Percentiles rank a stretch among this genome's conserved stretches.
These are phyloP conservation scores for Patella caerulea DNA, from an alignment of 2,888 invertebrate genomes.

Conservation along the genomic window DNA sequence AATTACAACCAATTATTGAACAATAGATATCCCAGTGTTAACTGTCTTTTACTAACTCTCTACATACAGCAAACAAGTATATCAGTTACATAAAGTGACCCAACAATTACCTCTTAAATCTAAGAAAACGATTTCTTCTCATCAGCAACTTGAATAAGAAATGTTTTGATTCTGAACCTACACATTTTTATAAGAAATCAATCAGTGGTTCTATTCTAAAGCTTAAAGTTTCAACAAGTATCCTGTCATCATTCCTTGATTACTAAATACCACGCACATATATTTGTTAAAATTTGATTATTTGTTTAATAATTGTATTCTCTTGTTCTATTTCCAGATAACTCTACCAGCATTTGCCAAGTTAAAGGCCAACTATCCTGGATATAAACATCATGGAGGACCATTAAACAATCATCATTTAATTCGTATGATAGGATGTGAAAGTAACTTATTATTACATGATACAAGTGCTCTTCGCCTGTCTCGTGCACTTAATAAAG, in stretches of 20 bases:
- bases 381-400: slow-evolving; percentile 65
- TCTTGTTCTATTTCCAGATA: slow-evolving; percentile 47
- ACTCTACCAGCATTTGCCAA: slow-evolving; percentile 62
- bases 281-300: not conserved
- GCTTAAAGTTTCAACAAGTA: too few species aligned
- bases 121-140: too few species aligned
- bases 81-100: too few species aligned
- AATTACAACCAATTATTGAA: not conserved
- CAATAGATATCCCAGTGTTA: not conserved
- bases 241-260: too few species aligned
- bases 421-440: slow-evolving; percentile 48
- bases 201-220: too few species aligned
- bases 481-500: slow-evolving; percentile 62
- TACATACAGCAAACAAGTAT: too few species aligned
- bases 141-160: too few species aligned
- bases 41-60: too few species aligned
- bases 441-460: slow-evolving; percentile 52
- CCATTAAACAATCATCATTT: slow-evolving; percentile 57
- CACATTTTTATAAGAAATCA: too few species aligned
- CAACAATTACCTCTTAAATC: too few species aligned
- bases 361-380: slow-evolving; percentile 61
- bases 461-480: slow-evolving; percentile 67
- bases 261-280: too few species aligned
- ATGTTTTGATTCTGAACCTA: too few species aligned
- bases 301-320: slow-evolving; percentile 3